Evolutionary conservation across 2,888 invertebrate species (phyloP), one percentile per base, ranked within the genome.

Genomic region (Lamellibrachia satsuma): DNA sequence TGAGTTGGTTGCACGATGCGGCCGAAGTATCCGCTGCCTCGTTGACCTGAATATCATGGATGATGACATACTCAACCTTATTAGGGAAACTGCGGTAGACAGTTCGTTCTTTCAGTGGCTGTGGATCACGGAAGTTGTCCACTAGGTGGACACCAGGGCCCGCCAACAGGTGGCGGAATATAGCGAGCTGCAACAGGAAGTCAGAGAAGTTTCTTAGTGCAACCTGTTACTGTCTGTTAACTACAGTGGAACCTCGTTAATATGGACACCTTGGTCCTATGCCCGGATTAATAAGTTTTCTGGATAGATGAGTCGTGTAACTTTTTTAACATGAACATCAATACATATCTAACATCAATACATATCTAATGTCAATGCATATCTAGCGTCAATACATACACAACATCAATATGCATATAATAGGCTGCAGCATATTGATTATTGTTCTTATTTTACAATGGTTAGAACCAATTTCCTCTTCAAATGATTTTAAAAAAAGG

Each of bases 71-170:
- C 75, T 75, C 75, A 11, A 75, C 6, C 22, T 75, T 3, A 75
- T 75, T 11, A 15, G 75, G 91, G 91, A 95, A 96, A 94, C 95
- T 95, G 51, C 96, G 94, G 93, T 95, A 94, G 7, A 96, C 94
- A 1, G 92, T 92, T 52, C 96, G 94, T 52, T 94, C 95, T 93
- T 96, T 95, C n/a, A 96, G 93, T 8, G 95, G 95, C 93, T 95
- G 96, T 4, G 95, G 94, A 7, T 95, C 95, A 27, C 96, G 93
- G 93, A 94, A 95, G 92, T 96, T 96, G 94, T 95, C 95, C 55
- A 95, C 95, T 51, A 93, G 92, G 55, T 52, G 52, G 15, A n/a
- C n/a, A 7, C 27, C 39, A 3, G 11, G 9, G 11, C 27, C 91
- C 11, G 15, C 51, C 91, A 52, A 4, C 52, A 52, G 15, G 11